Percentiles rank a stretch among this genome's conserved stretches.
These are phyloP conservation scores for Limonius californicus DNA, from an alignment of 1,140 invertebrate species.

Conservation along the genomic window DNA sequence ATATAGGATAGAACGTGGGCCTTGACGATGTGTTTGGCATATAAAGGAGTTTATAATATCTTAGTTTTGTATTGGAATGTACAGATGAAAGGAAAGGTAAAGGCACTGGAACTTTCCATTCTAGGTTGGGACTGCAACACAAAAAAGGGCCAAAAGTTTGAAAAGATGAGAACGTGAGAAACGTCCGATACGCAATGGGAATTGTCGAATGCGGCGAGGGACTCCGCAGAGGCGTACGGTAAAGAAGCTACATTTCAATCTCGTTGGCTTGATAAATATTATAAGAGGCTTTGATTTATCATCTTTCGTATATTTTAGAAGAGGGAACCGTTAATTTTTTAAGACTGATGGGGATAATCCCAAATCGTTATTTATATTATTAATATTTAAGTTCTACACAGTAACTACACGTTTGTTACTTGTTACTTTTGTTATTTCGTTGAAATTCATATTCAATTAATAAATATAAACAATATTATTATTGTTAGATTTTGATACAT, in stretches of 20 bases:
- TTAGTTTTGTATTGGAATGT: conserved; percentile 5
- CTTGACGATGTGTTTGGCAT: neutral
- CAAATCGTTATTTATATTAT: too few species aligned
- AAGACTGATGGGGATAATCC: too few species aligned
- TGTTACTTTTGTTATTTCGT: too few species aligned
- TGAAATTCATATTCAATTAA: too few species aligned
- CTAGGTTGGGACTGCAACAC: conserved; percentile 14
- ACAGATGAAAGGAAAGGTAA: conserved; percentile 5
- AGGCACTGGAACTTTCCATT: conserved; percentile 2
- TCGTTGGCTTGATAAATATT: neutral
- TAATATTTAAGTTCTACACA: too few species aligned
- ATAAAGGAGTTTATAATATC: conserved; percentile 7
- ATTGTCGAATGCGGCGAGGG: conserved; percentile 14
- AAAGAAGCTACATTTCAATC: conserved; percentile 1
- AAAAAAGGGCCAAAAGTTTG: conserved; percentile 29
- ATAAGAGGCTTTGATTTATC: neutral
- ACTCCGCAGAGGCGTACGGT: neutral
- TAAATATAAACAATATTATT: too few species aligned
- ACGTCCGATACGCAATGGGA: conserved; percentile 28
- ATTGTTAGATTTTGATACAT: too few species aligned
- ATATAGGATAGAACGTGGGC: neutral
- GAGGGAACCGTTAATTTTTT: too few species aligned
- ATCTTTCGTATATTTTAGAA: too few species aligned
- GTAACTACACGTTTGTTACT: too few species aligned
- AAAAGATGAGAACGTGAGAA: conserved; percentile 36